phyloP scores from a whole-genome alignment of 2,797 vertebrate genomes.

The Gymnodraco acuticeps region DNA sequence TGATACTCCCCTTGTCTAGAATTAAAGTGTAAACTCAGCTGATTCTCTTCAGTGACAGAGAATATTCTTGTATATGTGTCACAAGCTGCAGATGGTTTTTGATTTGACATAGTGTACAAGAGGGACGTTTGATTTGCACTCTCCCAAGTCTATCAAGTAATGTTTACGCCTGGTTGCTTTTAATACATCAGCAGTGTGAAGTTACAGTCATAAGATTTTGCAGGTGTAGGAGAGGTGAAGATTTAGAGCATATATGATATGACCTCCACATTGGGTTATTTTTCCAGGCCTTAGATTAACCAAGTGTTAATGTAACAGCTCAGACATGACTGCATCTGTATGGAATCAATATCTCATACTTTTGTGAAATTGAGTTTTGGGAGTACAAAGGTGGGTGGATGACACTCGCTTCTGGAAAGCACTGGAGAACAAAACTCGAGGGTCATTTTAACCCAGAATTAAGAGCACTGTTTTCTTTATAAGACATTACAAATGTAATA shows the following conservation, averaged over 20 bases:
- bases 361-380: conserved; percentile 78
- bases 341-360: conserved; percentile 84
- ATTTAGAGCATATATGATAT: conserved; percentile 69
- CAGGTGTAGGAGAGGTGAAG: conserved; percentile 60
- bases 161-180: conserved; percentile 76
- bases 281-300: conserved; percentile 73
- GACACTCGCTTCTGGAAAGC: not conserved
- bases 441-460: conserved; percentile 46
- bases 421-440: conserved; percentile 35
- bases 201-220: conserved; percentile 60
- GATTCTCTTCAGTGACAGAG: conserved; percentile 40
- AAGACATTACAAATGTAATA: not conserved
- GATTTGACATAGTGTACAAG: conserved; percentile 69
- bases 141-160: conserved; percentile 68
- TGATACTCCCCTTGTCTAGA: not conserved
- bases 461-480: conserved; percentile 20
- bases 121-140: conserved; percentile 68
- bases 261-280: conserved; percentile 56
- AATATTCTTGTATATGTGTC: conserved; percentile 34
- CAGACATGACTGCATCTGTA: conserved; percentile 74
- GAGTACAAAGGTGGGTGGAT: conserved; percentile 27
- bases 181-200: conserved; percentile 70
- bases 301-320: conserved; percentile 76
- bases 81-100: conserved; percentile 32
- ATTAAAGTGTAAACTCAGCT: not conserved